Evolutionary conservation across 1,140 invertebrate species (phyloP).

Genomic region (Cataglyphis hispanica): DNA sequence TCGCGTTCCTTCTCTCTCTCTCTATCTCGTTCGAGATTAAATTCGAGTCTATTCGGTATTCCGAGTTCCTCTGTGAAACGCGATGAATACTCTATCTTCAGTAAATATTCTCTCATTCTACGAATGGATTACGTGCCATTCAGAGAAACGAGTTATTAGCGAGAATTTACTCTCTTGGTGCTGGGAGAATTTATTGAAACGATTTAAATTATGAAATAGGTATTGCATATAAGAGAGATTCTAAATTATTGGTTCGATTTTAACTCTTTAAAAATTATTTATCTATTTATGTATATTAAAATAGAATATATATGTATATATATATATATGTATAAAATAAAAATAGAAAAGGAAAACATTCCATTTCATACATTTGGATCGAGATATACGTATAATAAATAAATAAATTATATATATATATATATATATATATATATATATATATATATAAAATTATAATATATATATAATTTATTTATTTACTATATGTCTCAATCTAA

Average conservation of each 20-base stretch:
- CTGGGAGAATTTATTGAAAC: not conserved
- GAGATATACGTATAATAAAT: too few relatives aligned
- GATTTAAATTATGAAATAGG: not conserved
- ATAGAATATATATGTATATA: not conserved
- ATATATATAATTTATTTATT: not conserved
- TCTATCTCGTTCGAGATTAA: conserved; percentile 30
- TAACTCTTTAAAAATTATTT: not conserved
- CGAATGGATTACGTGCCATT: not conserved
- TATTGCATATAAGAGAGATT: not conserved
- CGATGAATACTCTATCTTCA: conserved; percentile 39
- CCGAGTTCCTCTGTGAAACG: not conserved
- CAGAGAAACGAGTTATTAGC: conserved; percentile 21
- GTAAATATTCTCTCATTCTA: conserved; percentile 20
- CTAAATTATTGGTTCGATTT: not conserved
- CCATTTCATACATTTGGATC: too few relatives aligned
- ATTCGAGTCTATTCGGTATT: conserved; percentile 21
- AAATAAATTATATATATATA: too few relatives aligned
- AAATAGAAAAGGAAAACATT: too few relatives aligned
- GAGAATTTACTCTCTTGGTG: conserved; percentile 20
- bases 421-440: too few relatives aligned
- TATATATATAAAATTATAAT: too few relatives aligned
- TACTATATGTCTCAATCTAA: not conserved
- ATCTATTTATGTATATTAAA: not conserved
- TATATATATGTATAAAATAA: too few relatives aligned
- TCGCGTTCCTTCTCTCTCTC: too few relatives aligned